Evolutionary conservation across 1,140 invertebrate genomes (phyloP), one percentile per base, ranked within the genome.

Genomic region (Luehdorfia chinensis): DNA sequence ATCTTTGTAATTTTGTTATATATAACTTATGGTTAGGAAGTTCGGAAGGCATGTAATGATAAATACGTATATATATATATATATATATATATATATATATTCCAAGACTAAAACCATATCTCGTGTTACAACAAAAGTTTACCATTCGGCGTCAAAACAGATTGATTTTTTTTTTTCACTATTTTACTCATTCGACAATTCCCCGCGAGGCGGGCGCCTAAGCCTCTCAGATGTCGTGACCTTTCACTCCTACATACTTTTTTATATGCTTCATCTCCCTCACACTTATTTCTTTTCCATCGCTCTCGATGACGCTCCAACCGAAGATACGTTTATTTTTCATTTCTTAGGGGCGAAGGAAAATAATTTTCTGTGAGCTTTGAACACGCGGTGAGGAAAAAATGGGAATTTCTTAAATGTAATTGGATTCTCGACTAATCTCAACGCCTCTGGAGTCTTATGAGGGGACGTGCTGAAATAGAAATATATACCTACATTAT

Each of bases 331-430:
- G 75, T 83, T 81, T 85, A 80, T 81, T 83, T 85, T 83, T 81
- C 78, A 83, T 81, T 79, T 81, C 75, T 68, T 70, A 67, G 69
- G 71, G 68, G 66, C 66, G 67, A 69, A 71, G 71, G n/a, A 83
- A 81, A 81, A 85, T 83, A 76, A 85, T 83, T 85, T 85, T 77
- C 81, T 57, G 51, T 79, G 75, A 83, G 76, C 81, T 85, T 75
- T 85, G 76, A 85, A 77, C 81, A 66, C 64, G 76, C 66, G 62
- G 62, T 58, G 64, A 59, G 68, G 76, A 73, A 79, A 81, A 83
- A 83, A 79, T 79, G 64, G 66, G 72, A 80, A 79, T 77, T 79
- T 81, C 53, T 70, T 75, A 80, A 83, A 83, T 75, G 76, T 77
- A 85, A 85, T 85, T 85, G 81, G 78, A 83, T 85, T 85, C 67